Conservation (phyloP, 2,888 invertebrate species). For the Herminia tarsipennalis region DNA sequence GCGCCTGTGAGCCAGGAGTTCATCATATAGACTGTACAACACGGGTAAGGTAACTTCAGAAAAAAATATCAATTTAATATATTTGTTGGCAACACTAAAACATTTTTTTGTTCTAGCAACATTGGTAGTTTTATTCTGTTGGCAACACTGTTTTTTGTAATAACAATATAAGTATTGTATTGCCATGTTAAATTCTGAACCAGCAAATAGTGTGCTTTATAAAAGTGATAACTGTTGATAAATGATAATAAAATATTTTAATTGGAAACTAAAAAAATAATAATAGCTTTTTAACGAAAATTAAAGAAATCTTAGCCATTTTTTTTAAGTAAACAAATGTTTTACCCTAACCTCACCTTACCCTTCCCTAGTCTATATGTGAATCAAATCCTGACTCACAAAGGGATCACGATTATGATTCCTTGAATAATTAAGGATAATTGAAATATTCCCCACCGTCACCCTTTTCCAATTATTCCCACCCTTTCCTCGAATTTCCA, state of each 20-base stretch:
- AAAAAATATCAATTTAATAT: not conserved
- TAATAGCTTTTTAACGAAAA: too few species aligned
- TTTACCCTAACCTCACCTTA: constrained; percentile 23
- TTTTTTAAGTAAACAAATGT: too few species aligned
- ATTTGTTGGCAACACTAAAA: constrained; percentile 4
- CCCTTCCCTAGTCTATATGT: constrained; percentile 37
- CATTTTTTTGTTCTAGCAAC: not conserved
- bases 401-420: constrained; percentile 11
- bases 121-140: not conserved
- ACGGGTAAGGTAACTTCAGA: constrained; percentile 42
- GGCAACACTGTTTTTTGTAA: constrained; percentile 4
- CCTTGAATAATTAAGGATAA: constrained; percentile 16
- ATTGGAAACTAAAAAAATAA: too few species aligned
- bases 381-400: constrained; percentile 39
- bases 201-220: too few species aligned
- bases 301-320: too few species aligned
- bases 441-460: constrained; percentile 27
- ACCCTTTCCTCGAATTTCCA: constrained; percentile 28
- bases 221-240: too few species aligned
- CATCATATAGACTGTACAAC: constrained; percentile 62
- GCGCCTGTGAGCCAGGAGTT: constrained; percentile 66
- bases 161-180: too few species aligned
- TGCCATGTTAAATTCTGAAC: too few species aligned
- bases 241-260: too few species aligned
- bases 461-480: constrained; percentile 28